phyloP scores from a whole-genome alignment of 2,113 vertebrate species.

The Anhinga rufa region DNA sequence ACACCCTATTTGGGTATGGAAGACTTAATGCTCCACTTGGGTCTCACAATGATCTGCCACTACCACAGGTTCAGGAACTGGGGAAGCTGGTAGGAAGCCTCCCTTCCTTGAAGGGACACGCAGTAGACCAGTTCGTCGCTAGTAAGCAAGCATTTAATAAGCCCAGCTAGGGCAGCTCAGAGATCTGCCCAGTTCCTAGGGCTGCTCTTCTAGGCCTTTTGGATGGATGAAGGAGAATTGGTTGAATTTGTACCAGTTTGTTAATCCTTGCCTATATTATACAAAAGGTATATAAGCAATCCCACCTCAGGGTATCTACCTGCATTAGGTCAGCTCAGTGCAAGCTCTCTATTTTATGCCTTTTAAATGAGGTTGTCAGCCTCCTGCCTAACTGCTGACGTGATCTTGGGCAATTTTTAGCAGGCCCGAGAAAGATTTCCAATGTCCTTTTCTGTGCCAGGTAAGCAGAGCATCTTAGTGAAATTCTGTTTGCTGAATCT shows the following conservation, averaged over 20 bases:
- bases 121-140: background rate
- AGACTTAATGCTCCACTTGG: background rate
- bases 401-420: background rate
- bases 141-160: background rate
- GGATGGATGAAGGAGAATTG: background rate
- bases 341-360: background rate
- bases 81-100: background rate
- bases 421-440: background rate
- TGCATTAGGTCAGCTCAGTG: background rate
- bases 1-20: background rate
- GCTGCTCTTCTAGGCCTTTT: background rate
- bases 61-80: background rate
- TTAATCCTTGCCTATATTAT: background rate
- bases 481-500: conserved; percentile 44
- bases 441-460: background rate
- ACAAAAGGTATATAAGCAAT: background rate
- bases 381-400: background rate
- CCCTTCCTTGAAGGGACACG: background rate
- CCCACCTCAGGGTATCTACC: background rate
- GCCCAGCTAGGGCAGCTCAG: background rate
- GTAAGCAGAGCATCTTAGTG: background rate
- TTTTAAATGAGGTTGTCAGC: background rate
- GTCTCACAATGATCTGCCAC: background rate
- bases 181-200: background rate
- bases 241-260: background rate